phyloP scores from a whole-genome alignment of 2,797 vertebrate genomes.

The Iguana delicatissima region DNA sequence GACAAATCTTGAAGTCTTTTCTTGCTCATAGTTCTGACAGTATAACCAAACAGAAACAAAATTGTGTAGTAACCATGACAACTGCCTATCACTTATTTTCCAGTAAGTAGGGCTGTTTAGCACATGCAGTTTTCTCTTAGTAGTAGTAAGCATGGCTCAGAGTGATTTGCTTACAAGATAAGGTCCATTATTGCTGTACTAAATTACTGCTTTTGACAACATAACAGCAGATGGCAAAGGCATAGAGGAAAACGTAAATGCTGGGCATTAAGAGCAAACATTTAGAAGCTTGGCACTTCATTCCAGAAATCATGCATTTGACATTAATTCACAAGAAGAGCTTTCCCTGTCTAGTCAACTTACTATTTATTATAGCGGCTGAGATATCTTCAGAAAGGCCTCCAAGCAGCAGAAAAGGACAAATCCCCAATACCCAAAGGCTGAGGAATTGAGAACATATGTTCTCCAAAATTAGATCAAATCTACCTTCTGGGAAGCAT shows the following conservation, averaged over 20 bases:
- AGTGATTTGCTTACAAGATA: conserved; percentile 24
- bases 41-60: conserved; percentile 21
- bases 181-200: not conserved
- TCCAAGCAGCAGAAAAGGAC: not conserved
- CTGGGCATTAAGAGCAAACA: not conserved
- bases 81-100: not conserved
- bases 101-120: not conserved
- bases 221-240: not conserved
- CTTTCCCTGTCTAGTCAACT: not conserved
- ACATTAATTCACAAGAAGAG: not conserved
- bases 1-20: not conserved
- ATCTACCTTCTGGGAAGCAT: not conserved
- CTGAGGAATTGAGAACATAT: not conserved
- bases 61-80: conserved; percentile 46
- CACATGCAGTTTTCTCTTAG: not conserved
- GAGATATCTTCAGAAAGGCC: not conserved
- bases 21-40: conserved; percentile 8
- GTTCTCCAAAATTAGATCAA: not conserved
- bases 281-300: not conserved
- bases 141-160: conserved; percentile 19
- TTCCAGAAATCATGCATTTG: not conserved
- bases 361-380: not conserved
- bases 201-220: conserved; percentile 4
- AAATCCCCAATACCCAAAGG: not conserved
- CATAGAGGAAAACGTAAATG: not conserved